A percentile compares a stretch with the other conserved stretches of the same genome.
Conservation (phyloP, 2,888 invertebrate genomes). For the Trimorus sp. region DNA sequence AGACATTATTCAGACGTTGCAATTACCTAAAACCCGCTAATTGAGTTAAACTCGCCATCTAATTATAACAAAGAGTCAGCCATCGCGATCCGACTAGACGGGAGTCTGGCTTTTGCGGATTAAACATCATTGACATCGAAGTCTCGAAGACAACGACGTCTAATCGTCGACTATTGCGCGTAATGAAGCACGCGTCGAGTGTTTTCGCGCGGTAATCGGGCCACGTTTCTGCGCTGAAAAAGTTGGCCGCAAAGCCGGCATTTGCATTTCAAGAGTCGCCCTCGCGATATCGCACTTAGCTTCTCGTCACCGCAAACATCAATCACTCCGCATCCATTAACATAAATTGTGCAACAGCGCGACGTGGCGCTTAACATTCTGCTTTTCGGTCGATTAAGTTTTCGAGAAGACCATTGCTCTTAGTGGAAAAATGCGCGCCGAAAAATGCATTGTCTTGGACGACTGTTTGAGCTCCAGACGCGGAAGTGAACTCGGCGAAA, state of each 20-base stretch:
- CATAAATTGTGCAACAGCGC: conserved; percentile 51
- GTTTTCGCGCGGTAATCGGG: background rate
- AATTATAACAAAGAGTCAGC: conserved; percentile 48
- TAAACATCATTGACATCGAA: no score
- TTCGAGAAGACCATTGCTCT: conserved; percentile 7
- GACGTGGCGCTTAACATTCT: conserved; percentile 20
- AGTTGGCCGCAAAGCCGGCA: conserved; percentile 17
- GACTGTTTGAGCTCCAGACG: no score
- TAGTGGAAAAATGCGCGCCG: conserved; percentile 3
- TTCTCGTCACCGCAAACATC: conserved; percentile 42
- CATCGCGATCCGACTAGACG: conserved; percentile 3
- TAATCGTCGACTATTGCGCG: conserved; percentile 18
- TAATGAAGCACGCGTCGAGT: conserved; percentile 39
- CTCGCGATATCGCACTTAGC: conserved; percentile 47
- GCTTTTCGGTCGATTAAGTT: conserved; percentile 14
- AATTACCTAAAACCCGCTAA: conserved; percentile 53
- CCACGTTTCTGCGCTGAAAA: conserved; percentile 27
- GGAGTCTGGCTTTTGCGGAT: no score
- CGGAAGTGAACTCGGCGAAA: no score
- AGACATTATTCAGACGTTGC: conserved; percentile 48
- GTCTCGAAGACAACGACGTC: conserved; percentile 8
- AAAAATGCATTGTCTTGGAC: no score
- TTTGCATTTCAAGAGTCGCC: conserved; percentile 45
- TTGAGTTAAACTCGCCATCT: conserved; percentile 45
- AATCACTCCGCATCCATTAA: conserved; percentile 61